Conservation (phyloP, 2,797 vertebrate species). For the Dromococcyx pavoninus region DNA sequence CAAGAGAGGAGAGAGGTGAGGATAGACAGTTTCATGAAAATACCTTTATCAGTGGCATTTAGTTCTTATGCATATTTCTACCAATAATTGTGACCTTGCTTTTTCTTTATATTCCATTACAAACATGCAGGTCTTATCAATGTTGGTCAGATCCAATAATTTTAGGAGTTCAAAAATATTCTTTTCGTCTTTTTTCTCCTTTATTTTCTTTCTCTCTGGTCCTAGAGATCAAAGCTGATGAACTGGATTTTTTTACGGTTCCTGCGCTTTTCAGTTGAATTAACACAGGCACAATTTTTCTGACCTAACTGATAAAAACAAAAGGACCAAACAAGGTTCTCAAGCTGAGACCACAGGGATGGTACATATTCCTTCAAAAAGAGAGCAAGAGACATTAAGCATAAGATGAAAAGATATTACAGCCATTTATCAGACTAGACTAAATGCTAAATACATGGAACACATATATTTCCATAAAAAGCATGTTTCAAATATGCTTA, state of each 20-base stretch:
- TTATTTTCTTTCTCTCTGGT: neutral
- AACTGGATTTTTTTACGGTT: neutral
- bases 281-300: neutral
- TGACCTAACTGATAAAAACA: neutral
- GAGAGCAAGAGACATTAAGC: neutral
- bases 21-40: neutral
- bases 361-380: neutral
- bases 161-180: neutral
- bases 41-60: neutral
- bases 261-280: neutral
- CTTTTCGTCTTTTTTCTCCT: too few relatives aligned
- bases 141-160: neutral
- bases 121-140: rapidly evolving
- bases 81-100: neutral
- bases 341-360: neutral
- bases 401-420: neutral
- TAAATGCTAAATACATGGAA: neutral
- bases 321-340: neutral
- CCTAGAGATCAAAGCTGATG: neutral
- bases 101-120: neutral
- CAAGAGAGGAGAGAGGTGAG: neutral
- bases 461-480: neutral
- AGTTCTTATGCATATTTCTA: neutral
- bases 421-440: neutral
- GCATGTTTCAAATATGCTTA: neutral